Conservation (phyloP, 2,888 invertebrate genomes). For the Caenorhabditis afra region DNA sequence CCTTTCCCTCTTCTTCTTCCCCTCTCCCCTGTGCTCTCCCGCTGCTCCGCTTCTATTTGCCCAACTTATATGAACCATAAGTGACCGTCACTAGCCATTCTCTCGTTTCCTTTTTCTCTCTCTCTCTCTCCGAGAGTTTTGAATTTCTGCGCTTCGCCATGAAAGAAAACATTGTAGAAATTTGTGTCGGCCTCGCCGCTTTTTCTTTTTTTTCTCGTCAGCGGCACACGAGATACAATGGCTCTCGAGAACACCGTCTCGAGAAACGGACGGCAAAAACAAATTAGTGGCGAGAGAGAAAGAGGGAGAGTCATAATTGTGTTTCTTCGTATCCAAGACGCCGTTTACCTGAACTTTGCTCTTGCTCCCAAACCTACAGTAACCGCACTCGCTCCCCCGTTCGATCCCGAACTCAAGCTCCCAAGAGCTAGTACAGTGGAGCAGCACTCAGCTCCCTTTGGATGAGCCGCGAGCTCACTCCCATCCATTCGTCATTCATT, state of each 20-base stretch:
- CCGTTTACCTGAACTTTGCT: not conserved
- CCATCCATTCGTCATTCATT: slow-evolving; percentile 27
- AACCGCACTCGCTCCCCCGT: not conserved
- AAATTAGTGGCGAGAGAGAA: slow-evolving; percentile 2
- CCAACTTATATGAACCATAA: slow-evolving; percentile 58
- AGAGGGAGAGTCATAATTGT: slow-evolving; percentile 16
- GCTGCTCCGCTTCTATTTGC: slow-evolving; percentile 37
- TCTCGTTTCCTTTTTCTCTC: slow-evolving; percentile 20
- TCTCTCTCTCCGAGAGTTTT: slow-evolving; percentile 30
- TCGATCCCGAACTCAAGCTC: too few species aligned
- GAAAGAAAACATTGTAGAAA: slow-evolving; percentile 30
- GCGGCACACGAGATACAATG: not conserved
- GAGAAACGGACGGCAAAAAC: not conserved
- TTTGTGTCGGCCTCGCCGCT: slow-evolving; percentile 1
- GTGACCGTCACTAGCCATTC: slow-evolving; percentile 34
- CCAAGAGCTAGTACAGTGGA: too few species aligned
- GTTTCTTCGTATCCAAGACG: not conserved
- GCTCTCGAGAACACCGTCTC: slow-evolving; percentile 17
- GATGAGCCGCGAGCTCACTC: not conserved
- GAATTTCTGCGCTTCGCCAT: slow-evolving; percentile 27
- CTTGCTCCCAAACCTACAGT: not conserved
- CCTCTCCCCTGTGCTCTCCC: not conserved
- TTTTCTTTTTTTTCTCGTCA: slow-evolving; percentile 9
- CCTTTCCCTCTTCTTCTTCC: not conserved
- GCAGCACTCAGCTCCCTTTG: not conserved